Percentiles rank a stretch among this genome's conserved stretches.
Conservation (phyloP, 2,113 vertebrate species). For the Microtus oregoni region DNA sequence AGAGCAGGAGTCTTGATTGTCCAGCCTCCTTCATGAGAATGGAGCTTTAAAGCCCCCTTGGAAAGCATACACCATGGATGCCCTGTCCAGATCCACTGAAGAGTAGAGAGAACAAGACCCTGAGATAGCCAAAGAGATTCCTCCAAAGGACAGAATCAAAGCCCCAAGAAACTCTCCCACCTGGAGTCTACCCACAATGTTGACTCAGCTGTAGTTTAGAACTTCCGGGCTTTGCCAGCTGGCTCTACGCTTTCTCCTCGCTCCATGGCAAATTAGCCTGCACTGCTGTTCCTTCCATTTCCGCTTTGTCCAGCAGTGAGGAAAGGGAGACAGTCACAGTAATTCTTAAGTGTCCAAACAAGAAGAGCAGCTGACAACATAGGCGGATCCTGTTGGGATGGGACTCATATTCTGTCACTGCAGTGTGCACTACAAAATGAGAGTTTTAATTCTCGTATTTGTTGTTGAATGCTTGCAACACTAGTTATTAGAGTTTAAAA, state of each 20-base stretch:
- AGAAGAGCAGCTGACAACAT: neutral
- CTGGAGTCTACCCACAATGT: neutral
- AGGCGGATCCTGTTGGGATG: no score
- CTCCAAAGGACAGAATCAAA: neutral
- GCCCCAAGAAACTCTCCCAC: neutral
- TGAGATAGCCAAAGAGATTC: neutral
- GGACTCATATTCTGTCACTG: neutral
- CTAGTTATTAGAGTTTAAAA: neutral
- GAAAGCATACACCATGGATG: neutral
- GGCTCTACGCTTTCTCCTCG: neutral
- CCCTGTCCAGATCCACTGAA: neutral
- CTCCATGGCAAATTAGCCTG: neutral
- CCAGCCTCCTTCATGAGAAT: neutral
- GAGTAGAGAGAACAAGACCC: neutral
- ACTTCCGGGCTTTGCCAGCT: neutral
- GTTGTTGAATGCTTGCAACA: neutral
- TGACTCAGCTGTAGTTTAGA: neutral
- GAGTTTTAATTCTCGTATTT: neutral
- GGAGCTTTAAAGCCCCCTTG: neutral
- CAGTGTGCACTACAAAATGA: neutral
- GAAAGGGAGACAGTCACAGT: neutral
- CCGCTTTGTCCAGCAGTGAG: neutral
- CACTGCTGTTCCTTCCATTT: neutral
- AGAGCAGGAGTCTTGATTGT: neutral
- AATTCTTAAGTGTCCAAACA: neutral